Conservation (phyloP, 2,113 vertebrate species). For the Mastomys natalensis region DNA sequence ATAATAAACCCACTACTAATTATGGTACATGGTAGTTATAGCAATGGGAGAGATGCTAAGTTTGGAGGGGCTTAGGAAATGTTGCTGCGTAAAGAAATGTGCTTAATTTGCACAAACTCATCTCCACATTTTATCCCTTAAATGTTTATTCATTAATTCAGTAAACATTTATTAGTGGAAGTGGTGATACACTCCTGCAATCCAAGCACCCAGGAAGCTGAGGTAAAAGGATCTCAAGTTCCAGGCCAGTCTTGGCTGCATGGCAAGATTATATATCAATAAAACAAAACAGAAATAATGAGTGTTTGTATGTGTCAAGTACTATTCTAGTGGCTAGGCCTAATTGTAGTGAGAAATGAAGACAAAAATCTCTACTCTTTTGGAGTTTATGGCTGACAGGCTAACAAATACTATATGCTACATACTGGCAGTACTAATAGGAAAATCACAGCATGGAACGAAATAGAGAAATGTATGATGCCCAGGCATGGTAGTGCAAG, state of each 20-base stretch:
- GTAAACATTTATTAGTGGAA: conserved; percentile 22
- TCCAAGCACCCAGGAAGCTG: background rate
- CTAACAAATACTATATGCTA: background rate
- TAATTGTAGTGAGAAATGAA: background rate
- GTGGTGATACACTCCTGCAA: background rate
- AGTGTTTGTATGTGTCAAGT: background rate
- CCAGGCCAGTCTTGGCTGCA: background rate
- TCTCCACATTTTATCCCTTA: conserved; percentile 13
- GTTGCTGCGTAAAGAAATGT: background rate
- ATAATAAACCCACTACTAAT: background rate
- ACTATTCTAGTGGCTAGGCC: background rate
- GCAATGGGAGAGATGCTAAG: background rate
- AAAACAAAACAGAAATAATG: background rate
- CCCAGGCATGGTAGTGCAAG: too few relatives aligned
- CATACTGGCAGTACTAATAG: background rate
- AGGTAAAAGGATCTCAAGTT: background rate
- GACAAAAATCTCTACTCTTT: background rate
- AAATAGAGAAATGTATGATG: background rate
- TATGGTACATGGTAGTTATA: background rate
- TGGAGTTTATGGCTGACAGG: conserved; percentile 1
- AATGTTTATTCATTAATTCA: conserved; percentile 52
- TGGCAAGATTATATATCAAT: background rate
- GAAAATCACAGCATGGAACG: background rate
- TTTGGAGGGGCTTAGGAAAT: background rate
- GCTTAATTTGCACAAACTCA: conserved; percentile 6